Base-by-base conservation (phyloP, 2,797 vertebrate species). In the Pantherophis vulpinus region DNA sequence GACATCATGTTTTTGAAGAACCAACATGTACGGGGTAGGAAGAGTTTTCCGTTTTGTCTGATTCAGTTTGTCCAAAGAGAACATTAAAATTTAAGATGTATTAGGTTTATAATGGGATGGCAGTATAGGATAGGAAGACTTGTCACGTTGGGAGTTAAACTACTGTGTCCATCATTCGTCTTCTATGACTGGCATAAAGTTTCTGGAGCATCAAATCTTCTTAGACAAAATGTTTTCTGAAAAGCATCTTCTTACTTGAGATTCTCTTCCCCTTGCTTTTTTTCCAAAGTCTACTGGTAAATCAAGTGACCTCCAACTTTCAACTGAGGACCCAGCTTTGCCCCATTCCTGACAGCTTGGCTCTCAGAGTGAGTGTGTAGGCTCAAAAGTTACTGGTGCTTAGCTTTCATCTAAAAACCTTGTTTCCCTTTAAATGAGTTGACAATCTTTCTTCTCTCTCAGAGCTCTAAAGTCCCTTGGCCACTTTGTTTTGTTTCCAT, bases 391-490 rank as follows among this genome's bases (percentile, higher is more conserved):
- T 86, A 10, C 29, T 63, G 6, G 32, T 1, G 0, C 29, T 86
- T 74, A 18, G 89, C 27, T 91, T 88, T 87, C 61, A 29, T 54
- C 13, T 58, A 4, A 93, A 47, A 51, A 86, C 8, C 54, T 3
- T 51, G 20, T 2, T 42, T 79, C 89, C 63, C 91, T 10, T 12
- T 58, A 63, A 27, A 32, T 89, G 0, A 74, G 37, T 55, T 94
- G 55, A 93, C 79, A 94, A 79, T 37, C 13, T 42, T 54, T 20
- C 0, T 13, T 60, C 83, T 88, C 20, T 94, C 95, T 93, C 7
- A 83, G 42, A 90, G 74, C 56, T 55, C 87, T 79, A 79, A 47
- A n/a, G 74, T 51, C 61, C 5, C 83, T 27, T 60, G 93, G 58
- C 51, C 60, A 27, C 5, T 88, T 6, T n/a, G 7, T 47, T 93